phyloP scores from a whole-genome alignment of 2,888 invertebrate species.

The Cryptops parisi region DNA sequence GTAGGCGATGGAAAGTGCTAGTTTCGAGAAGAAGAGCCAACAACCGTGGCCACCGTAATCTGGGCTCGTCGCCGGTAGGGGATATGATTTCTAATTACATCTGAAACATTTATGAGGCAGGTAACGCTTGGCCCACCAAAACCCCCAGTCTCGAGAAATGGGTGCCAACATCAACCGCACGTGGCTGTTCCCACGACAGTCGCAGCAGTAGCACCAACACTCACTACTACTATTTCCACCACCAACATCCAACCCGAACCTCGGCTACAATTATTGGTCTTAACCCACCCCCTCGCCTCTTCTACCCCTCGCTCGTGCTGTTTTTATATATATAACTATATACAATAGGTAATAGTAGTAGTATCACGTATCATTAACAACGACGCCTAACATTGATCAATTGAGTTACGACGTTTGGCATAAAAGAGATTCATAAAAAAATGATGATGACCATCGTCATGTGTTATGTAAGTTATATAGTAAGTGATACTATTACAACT shows the following conservation, averaged over 20 bases:
- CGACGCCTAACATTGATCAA: no score
- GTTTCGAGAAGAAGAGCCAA: background rate
- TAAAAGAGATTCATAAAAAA: no score
- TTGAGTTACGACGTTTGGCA: no score
- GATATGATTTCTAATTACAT: slow-evolving; percentile 11
- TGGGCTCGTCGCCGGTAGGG: slow-evolving; percentile 2
- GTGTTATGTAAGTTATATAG: no score
- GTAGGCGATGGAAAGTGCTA: no score
- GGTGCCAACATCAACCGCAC: slow-evolving; percentile 6
- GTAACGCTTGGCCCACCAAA: background rate
- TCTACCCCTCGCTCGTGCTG: no score
- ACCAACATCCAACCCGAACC: background rate
- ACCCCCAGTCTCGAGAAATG: background rate
- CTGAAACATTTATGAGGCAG: slow-evolving; percentile 8
- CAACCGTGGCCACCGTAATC: background rate
- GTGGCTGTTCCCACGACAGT: slow-evolving; percentile 4
- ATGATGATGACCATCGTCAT: no score
- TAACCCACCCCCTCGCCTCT: no score
- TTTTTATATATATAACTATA: no score
- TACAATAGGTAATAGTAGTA: no score
- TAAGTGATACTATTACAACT: no score
- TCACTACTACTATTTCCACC: background rate
- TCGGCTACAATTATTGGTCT: background rate
- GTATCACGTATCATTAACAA: no score
- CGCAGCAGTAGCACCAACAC: background rate